Conservation (phyloP, 2,888 invertebrate genomes). For the Beris morrisii region DNA sequence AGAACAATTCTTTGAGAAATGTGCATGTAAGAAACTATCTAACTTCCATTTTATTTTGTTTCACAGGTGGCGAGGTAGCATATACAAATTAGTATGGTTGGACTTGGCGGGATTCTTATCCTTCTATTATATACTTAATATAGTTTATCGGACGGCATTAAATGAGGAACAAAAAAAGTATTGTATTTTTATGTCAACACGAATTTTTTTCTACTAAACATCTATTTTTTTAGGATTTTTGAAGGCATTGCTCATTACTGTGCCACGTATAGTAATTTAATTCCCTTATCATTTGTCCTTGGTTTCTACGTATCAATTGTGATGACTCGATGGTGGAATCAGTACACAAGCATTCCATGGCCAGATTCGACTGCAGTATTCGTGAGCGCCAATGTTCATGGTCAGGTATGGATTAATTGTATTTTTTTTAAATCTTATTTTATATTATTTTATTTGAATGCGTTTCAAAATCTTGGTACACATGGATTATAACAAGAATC, state of each 20-base stretch:
- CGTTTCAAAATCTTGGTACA: too few relatives aligned
- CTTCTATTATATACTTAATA: constrained; percentile 76
- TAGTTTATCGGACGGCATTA: constrained; percentile 74
- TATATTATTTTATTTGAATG: too few relatives aligned
- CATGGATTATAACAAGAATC: too few relatives aligned
- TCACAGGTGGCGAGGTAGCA: constrained; percentile 91
- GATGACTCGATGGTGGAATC: constrained; percentile 91
- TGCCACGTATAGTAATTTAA: constrained; percentile 81
- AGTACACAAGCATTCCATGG: constrained; percentile 82
- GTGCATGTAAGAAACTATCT: too few relatives aligned
- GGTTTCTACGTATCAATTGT: constrained; percentile 94
- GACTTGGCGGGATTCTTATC: constrained; percentile 79
- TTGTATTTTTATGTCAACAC: constrained; percentile 42
- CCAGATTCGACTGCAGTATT: constrained; percentile 86
- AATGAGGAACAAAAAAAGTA: constrained; percentile 70
- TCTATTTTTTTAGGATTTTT: constrained; percentile 65
- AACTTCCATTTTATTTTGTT: constrained; percentile 37
- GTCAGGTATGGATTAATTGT: constrained; percentile 61
- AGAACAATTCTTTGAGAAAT: too few relatives aligned
- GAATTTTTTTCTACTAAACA: neutral
- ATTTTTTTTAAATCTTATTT: too few relatives aligned
- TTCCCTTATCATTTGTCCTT: constrained; percentile 89
- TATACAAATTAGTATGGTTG: constrained; percentile 92
- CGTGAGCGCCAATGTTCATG: constrained; percentile 80
- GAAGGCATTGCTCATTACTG: constrained; percentile 84